Percentiles rank a stretch among this genome's conserved stretches.
These are phyloP conservation scores for Scrobipalpa atriplicella DNA, from an alignment of 2,888 invertebrate genomes.

Conservation along the genomic window DNA sequence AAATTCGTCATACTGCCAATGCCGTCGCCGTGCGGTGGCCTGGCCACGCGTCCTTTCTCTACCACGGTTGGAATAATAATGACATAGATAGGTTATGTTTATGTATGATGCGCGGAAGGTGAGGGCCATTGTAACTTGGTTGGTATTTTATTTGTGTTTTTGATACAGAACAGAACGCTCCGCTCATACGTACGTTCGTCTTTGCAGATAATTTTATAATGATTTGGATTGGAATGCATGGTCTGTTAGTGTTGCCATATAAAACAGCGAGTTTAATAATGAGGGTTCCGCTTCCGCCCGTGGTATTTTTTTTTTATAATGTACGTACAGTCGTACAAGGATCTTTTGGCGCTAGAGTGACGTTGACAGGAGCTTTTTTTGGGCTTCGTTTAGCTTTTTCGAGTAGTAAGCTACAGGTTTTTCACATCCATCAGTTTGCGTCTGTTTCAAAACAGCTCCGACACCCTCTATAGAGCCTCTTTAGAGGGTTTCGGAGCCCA, in stretches of 20 bases:
- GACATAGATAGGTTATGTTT: too few species aligned
- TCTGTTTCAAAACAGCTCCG: too few species aligned
- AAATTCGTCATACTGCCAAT: neutral
- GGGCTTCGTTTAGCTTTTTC: too few species aligned
- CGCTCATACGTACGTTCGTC: too few species aligned
- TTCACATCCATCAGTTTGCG: too few species aligned
- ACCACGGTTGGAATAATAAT: slow-evolving; percentile 6
- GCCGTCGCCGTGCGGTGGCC: neutral
- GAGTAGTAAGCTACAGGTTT: too few species aligned
- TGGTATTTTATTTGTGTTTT: neutral
- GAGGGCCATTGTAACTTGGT: neutral
- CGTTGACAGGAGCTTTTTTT: too few species aligned
- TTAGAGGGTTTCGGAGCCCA: too few species aligned
- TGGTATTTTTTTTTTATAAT: neutral
- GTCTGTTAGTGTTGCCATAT: neutral
- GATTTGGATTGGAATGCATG: neutral
- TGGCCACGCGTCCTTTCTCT: slow-evolving; percentile 3
- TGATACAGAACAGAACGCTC: neutral
- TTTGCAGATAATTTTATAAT: neutral
- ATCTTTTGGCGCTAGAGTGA: too few species aligned
- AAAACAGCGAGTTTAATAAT: neutral
- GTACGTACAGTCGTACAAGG: too few species aligned
- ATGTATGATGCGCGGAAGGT: too few species aligned
- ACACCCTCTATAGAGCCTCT: too few species aligned
- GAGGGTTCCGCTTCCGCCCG: neutral